These are phyloP conservation scores for Serranus cabrilla DNA, from an alignment of 2,797 vertebrate genomes.

Conservation along the genomic window DNA sequence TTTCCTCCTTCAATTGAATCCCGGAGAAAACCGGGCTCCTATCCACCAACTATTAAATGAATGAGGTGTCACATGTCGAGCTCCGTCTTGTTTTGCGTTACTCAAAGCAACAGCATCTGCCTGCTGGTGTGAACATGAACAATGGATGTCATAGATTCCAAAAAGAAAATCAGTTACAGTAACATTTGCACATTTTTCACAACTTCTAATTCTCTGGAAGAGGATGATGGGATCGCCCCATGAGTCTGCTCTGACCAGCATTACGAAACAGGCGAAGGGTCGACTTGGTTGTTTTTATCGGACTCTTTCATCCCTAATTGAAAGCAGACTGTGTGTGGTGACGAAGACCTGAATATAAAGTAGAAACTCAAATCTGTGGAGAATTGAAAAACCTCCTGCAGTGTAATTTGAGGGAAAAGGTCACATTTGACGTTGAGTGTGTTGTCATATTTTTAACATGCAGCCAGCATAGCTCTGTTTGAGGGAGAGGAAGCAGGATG, in stretches of 20 bases:
- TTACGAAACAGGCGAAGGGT: neutral
- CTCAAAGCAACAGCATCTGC: neutral
- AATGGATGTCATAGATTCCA: neutral
- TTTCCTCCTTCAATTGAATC: constrained; percentile 28
- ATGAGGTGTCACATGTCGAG: constrained; percentile 1
- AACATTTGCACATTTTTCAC: neutral
- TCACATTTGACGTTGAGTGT: neutral
- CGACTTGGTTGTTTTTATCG: neutral
- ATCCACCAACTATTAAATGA: neutral
- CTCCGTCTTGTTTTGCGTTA: constrained; percentile 1
- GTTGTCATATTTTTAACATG: neutral
- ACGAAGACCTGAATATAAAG: neutral
- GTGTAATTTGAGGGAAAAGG: neutral
- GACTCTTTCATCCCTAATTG: constrained; percentile 17
- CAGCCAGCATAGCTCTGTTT: neutral
- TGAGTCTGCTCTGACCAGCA: neutral
- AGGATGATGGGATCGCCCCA: neutral
- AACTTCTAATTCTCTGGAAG: neutral
- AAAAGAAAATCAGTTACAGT: neutral
- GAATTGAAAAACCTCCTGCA: neutral
- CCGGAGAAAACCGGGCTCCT: constrained; percentile 5
- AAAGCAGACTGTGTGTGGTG: constrained; percentile 29
- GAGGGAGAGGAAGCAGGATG: neutral
- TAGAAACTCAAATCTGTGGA: neutral
- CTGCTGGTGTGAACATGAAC: neutral